Evolutionary conservation across 2,113 vertebrate genomes (phyloP), one percentile per base, ranked within the genome.

Genomic region (Atractosteus spatula): DNA sequence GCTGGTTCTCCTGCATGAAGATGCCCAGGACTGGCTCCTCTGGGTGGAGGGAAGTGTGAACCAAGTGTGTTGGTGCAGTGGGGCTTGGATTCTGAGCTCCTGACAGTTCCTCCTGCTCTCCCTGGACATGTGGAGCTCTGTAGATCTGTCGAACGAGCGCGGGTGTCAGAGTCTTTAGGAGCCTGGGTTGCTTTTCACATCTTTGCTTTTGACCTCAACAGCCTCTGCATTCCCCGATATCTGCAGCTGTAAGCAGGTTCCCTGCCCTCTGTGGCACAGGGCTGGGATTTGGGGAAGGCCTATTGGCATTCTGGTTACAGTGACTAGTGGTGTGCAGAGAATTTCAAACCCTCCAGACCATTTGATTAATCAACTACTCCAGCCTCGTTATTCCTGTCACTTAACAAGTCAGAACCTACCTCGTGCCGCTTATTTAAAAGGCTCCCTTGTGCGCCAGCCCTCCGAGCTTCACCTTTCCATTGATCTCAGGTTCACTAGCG

Each of bases 121-220:
- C 10, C 14, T 63, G 16, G 14, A 63, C 41, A 8, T 63, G 16
- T 11, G 43, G 41, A 11, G 12, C 64, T 66, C 41, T 0, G 12
- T 59, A 13, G 14, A 3, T 59, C 14, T 59, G 10, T 4, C 12
- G 14, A 59, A 14, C 14, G 2, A 59, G 57, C 14, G 57, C 57
- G 14, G 57, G 57, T 59, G 57, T 59, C 57, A 8, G 57, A 16
- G 57, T 6, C 4, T n/a, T 13, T 14, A 29, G 2, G 11, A 59
- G 84, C 86, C 82, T 62, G 76, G 66, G 85, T 79, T 81, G 76
- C 77, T 76, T 54, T 2, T 43, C 55, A 66, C 68, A 76, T 74
- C 83, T 84, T 80, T 81, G 67, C 74, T 84, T 83, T 86, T 85
- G 87, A 85, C 83, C 83, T 86, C 80, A 77, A 84, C 81, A 79